These are phyloP conservation scores for Colinus virginianus DNA, from an alignment of 2,113 vertebrate genomes.

Conservation along the genomic window DNA sequence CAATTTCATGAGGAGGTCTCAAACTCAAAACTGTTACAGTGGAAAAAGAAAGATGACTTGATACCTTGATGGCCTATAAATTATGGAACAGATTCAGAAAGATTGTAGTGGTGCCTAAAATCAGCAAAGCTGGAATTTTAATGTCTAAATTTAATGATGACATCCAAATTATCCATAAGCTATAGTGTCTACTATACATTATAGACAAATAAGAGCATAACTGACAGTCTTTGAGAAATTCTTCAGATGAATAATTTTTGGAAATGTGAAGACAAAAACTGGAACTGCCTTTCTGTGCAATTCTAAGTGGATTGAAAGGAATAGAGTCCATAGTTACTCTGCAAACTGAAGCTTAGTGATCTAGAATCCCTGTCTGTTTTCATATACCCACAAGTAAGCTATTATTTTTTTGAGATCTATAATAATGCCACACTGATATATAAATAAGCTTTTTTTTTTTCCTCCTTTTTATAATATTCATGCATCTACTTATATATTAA, in stretches of 20 bases:
- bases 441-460: background rate
- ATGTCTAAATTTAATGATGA: background rate
- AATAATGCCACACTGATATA: accelerated
- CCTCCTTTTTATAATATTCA: background rate
- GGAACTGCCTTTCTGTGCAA: background rate
- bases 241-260: background rate
- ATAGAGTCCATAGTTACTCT: background rate
- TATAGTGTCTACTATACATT: background rate
- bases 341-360: background rate
- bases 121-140: background rate
- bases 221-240: background rate
- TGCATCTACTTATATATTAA: background rate
- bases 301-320: background rate
- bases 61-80: background rate
- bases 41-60: background rate
- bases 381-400: background rate
- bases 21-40: too few relatives aligned
- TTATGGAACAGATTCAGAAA: background rate
- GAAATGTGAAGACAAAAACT: background rate
- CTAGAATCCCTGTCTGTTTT: background rate
- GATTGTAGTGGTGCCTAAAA: background rate
- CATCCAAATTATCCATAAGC: background rate
- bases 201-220: background rate
- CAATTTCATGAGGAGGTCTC: too few relatives aligned
- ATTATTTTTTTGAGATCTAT: background rate